Evolutionary conservation across 2,888 invertebrate species (phyloP).

Genomic region (Lampropteryx suffumata): DNA sequence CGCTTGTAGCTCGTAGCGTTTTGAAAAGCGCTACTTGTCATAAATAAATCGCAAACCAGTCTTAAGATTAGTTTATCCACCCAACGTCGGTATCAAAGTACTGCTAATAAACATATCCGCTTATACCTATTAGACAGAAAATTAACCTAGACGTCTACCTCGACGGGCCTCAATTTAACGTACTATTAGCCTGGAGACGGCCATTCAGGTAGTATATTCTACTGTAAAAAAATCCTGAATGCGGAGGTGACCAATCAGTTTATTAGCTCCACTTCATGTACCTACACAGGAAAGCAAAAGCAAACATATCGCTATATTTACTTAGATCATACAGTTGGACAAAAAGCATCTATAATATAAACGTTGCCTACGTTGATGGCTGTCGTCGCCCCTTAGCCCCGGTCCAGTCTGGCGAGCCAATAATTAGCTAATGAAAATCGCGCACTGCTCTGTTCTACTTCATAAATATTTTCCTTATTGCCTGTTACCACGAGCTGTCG

Average conservation of each 20-base stretch:
- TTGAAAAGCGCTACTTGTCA: conserved; percentile 37
- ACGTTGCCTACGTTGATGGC: conserved; percentile 15
- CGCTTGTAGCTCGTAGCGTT: conserved; percentile 42
- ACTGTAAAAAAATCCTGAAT: too few species aligned
- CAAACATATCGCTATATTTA: too few species aligned
- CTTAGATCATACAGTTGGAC: too few species aligned
- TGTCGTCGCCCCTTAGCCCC: conserved; percentile 21
- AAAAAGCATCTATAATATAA: conserved; percentile 9
- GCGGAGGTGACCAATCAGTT: too few species aligned
- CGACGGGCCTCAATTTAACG: conserved; percentile 75
- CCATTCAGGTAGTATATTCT: too few species aligned
- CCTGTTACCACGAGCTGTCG: conserved; percentile 80
- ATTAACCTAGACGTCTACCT: too few species aligned
- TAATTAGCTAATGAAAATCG: conserved; percentile 79
- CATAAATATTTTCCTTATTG: conserved; percentile 80
- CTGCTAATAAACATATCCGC: conserved; percentile 70
- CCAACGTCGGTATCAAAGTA: conserved; percentile 31
- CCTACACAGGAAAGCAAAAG: too few species aligned
- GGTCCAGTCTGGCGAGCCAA: conserved; percentile 39
- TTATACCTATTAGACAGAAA: too few species aligned
- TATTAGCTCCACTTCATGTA: too few species aligned
- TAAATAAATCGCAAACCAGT: conserved; percentile 12
- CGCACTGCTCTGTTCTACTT: conserved; percentile 63
- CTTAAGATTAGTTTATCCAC: conserved; percentile 14
- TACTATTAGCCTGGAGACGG: conserved; percentile 64